These are phyloP conservation scores for Petrocephalus zakoni DNA, from an alignment of 2,113 vertebrate genomes.

Conservation along the genomic window DNA sequence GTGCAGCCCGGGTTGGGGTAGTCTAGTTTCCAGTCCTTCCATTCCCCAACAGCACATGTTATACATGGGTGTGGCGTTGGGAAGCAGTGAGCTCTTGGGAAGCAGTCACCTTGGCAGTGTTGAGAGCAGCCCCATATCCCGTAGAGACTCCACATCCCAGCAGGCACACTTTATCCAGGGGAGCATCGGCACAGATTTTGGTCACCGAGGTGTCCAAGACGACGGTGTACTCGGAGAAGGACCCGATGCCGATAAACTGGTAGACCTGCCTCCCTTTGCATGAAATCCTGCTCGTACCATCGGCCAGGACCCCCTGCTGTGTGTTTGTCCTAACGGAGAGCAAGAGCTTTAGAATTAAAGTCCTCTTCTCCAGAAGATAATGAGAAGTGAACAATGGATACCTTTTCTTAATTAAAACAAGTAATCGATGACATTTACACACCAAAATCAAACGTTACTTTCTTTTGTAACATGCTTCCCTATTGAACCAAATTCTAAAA, in stretches of 20 bases:
- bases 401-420: too few relatives aligned
- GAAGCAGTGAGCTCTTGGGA: neutral
- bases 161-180: constrained; percentile 51
- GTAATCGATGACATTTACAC: too few relatives aligned
- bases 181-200: constrained; percentile 44
- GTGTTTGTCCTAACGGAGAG: constrained; percentile 26
- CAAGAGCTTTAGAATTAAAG: neutral
- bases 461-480: too few relatives aligned
- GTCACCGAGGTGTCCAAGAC: constrained; percentile 42
- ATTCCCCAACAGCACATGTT: neutral
- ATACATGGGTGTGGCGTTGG: neutral
- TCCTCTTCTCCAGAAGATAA: neutral
- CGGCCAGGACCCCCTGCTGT: constrained; percentile 57
- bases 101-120: constrained; percentile 45
- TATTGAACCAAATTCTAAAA: too few relatives aligned
- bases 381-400: too few relatives aligned
- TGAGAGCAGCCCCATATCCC: constrained; percentile 53
- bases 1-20: neutral
- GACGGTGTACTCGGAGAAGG: constrained; percentile 56
- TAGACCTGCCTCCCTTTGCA: constrained; percentile 48
- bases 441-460: too few relatives aligned
- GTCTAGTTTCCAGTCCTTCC: neutral
- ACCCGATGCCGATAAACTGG: constrained; percentile 46
- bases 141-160: constrained; percentile 51
- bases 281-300: constrained; percentile 66